phyloP scores from a whole-genome alignment of 2,888 invertebrate species.

The Mylabris sibirica region DNA sequence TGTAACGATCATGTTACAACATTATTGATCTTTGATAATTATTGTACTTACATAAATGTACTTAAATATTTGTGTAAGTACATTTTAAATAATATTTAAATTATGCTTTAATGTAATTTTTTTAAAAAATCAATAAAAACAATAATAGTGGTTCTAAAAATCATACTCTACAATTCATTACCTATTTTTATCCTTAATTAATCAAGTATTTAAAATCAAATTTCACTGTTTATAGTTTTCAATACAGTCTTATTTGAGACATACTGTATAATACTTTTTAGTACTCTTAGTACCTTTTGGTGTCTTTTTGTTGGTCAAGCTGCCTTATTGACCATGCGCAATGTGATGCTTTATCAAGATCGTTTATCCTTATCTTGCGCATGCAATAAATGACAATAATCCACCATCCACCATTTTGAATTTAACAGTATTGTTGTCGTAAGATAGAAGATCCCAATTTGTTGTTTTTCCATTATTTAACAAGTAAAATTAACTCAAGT shows the following conservation, averaged over 20 bases:
- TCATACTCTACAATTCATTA: slow-evolving; percentile 18
- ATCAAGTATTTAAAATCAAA: too few relatives aligned
- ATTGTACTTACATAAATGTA: background rate
- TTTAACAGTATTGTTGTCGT: slow-evolving; percentile 10
- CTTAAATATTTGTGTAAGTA: slow-evolving; percentile 38
- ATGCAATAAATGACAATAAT: slow-evolving; percentile 14
- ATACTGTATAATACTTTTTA: background rate
- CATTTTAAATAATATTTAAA: slow-evolving; percentile 43
- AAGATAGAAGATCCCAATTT: background rate
- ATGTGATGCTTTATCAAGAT: background rate
- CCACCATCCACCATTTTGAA: slow-evolving; percentile 29
- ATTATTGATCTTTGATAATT: background rate
- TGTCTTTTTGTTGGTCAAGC: background rate
- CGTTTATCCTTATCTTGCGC: background rate
- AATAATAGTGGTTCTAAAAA: slow-evolving; percentile 49
- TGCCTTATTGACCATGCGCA: background rate
- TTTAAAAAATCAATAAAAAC: slow-evolving; percentile 53
- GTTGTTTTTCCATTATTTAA: slow-evolving; percentile 1
- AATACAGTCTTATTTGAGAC: background rate
- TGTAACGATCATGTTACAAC: background rate
- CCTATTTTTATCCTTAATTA: too few relatives aligned
- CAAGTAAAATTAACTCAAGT: background rate
- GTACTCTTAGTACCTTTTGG: background rate
- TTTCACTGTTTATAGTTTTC: too few relatives aligned
- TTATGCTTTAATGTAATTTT: slow-evolving; percentile 57